These are phyloP conservation scores for Cenopis cana DNA, from an alignment of 2,888 invertebrate species.

Conservation along the genomic window DNA sequence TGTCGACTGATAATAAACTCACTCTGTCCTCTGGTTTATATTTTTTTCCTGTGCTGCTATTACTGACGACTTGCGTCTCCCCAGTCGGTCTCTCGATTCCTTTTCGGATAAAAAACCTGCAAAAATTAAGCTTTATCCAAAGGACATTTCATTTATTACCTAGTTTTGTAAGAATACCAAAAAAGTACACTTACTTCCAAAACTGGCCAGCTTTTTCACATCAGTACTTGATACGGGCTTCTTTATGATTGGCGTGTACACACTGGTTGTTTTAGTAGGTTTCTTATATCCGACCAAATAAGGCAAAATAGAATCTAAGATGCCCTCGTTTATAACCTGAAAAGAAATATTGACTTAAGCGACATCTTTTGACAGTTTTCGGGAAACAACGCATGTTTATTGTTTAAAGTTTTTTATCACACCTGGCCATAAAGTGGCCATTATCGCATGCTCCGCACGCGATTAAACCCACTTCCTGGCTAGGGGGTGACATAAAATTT, in stretches of 20 bases:
- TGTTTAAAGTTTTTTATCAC: no score
- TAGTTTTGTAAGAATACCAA: slow-evolving; percentile 21
- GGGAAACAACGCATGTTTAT: background rate
- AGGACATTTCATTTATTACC: no score
- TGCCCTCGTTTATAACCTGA: slow-evolving; percentile 91
- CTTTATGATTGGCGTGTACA: slow-evolving; percentile 84
- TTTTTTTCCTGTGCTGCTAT: slow-evolving; percentile 69
- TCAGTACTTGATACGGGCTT: slow-evolving; percentile 73
- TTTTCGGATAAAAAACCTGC: slow-evolving; percentile 77
- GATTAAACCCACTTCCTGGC: no score
- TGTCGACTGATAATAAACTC: slow-evolving; percentile 54
- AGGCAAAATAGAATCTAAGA: slow-evolving; percentile 92
- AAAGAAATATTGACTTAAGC: slow-evolving; percentile 63
- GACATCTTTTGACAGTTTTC: slow-evolving; percentile 62
- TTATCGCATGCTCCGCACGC: no score
- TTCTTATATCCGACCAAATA: slow-evolving; percentile 87
- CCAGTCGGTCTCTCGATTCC: slow-evolving; percentile 77
- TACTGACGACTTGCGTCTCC: slow-evolving; percentile 78
- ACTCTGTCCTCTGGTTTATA: slow-evolving; percentile 82
- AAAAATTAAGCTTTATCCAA: slow-evolving; percentile 37
- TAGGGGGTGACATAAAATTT: no score
- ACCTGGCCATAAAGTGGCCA: no score
- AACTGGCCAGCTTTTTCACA: slow-evolving; percentile 81
- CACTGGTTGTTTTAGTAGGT: slow-evolving; percentile 81
- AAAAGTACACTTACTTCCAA: slow-evolving; percentile 70